Conservation (phyloP, 2,888 invertebrate genomes). For the Conistra vaccinii region DNA sequence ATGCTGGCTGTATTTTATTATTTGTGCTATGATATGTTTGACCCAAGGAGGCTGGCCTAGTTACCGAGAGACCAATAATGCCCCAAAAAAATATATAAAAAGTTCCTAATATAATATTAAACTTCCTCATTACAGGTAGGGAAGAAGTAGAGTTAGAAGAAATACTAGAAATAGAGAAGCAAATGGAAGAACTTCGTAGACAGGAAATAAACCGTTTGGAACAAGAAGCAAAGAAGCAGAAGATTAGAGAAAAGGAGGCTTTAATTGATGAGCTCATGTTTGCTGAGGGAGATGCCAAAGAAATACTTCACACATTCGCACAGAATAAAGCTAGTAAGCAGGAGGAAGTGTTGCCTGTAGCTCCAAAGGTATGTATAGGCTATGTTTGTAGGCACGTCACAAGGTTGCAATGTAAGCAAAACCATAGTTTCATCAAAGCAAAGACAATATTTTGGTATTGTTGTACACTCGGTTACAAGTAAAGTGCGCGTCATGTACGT, state of each 20-base stretch:
- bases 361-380: constrained; percentile 80
- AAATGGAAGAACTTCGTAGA: constrained; percentile 93
- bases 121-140: constrained; percentile 84
- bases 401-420: no score
- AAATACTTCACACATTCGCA: constrained; percentile 96
- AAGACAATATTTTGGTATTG: no score
- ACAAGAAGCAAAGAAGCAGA: constrained; percentile 94
- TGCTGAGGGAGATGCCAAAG: constrained; percentile 96
- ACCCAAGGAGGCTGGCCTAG: no score
- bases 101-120: no score
- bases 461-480: no score
- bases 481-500: no score
- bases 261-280: constrained; percentile 98
- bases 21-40: not conserved
- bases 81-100: no score
- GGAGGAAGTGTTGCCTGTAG: constrained; percentile 88
- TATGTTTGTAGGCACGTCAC: no score
- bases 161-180: constrained; percentile 95
- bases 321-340: constrained; percentile 93
- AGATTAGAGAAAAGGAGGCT: constrained; percentile 96
- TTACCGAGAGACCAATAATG: no score
- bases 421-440: no score
- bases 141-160: constrained; percentile 97
- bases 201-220: constrained; percentile 92
- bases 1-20: not conserved